Percentiles rank a stretch among this genome's conserved stretches.
phyloP scores from a whole-genome alignment of 2,888 invertebrate genomes.

The Plebejus anna region DNA sequence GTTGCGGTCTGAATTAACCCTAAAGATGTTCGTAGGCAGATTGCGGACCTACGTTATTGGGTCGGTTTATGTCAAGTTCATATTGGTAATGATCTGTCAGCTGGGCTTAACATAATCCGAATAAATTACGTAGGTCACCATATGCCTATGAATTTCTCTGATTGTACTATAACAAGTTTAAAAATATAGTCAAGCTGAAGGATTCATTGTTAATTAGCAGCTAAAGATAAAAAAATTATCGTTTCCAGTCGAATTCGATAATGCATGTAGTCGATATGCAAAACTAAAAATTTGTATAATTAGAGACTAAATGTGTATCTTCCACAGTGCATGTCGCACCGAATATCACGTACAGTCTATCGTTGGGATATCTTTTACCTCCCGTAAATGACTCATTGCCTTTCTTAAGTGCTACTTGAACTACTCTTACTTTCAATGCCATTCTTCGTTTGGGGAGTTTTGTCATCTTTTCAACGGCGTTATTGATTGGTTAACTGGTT shows the following conservation, averaged over 20 bases:
- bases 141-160: too few relatives aligned
- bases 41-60: too few relatives aligned
- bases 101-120: too few relatives aligned
- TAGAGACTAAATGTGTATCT: conserved; percentile 47
- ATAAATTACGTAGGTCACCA: too few relatives aligned
- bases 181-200: too few relatives aligned
- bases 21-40: too few relatives aligned
- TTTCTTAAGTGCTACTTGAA: not conserved
- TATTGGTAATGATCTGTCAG: too few relatives aligned
- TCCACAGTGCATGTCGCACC: conserved; percentile 76
- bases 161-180: too few relatives aligned
- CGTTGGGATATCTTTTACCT: conserved; percentile 57
- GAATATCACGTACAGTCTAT: conserved; percentile 64
- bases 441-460: not conserved
- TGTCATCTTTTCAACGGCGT: not conserved
- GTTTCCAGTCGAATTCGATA: conserved; percentile 28
- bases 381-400: conserved; percentile 48
- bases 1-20: too few relatives aligned
- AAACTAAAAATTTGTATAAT: conserved; percentile 21
- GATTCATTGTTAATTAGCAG: too few relatives aligned
- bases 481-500: not conserved
- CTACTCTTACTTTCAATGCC: not conserved
- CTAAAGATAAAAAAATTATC: not conserved
- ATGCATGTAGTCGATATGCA: conserved; percentile 28
- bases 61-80: too few relatives aligned